Evolutionary conservation across 2,113 vertebrate species (phyloP).

Genomic region (Tinamus guttatus): DNA sequence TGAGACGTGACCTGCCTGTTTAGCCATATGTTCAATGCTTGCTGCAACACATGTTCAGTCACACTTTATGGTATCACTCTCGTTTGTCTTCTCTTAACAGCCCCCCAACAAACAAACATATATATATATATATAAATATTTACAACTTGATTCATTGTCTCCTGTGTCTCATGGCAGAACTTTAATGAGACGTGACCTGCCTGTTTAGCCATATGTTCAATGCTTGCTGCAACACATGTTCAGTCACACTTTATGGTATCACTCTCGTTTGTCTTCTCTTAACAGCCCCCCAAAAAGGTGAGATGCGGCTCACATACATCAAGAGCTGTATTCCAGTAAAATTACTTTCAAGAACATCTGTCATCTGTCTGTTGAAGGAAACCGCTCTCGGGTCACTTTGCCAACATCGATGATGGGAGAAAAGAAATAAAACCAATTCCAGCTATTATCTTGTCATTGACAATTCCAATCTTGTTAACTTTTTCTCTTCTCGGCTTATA

Average conservation of each 20-base stretch:
- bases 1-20: background rate
- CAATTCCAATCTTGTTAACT: background rate
- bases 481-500: background rate
- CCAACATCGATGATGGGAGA: background rate
- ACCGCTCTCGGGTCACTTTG: background rate
- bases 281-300: background rate
- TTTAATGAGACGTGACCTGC: background rate
- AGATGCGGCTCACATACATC: background rate
- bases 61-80: background rate
- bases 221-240: background rate
- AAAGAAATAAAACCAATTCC: background rate
- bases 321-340: background rate
- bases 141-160: background rate
- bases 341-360: background rate
- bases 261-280: background rate
- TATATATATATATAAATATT: no score
- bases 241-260: background rate
- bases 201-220: background rate
- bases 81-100: background rate
- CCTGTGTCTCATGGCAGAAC: background rate
- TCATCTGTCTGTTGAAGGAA: background rate
- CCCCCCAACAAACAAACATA: background rate
- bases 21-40: background rate
- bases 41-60: background rate
- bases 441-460: background rate